These are phyloP conservation scores for Agapostemon virescens DNA, from an alignment of 2,888 invertebrate genomes.

Conservation along the genomic window DNA sequence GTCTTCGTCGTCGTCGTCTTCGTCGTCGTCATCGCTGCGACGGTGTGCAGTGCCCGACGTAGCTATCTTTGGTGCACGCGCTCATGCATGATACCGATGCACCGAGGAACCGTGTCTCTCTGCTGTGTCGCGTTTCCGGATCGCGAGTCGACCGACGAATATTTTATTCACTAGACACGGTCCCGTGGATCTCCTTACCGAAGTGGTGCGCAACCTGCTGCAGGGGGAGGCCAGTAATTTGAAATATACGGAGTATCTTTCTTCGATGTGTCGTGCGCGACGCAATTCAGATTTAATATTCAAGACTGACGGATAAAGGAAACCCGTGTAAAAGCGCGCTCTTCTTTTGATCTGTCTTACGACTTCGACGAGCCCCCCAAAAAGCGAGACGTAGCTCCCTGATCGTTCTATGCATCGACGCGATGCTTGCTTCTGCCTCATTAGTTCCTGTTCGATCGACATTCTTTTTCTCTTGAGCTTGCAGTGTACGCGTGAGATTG, in stretches of 20 bases:
- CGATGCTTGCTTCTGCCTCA: neutral
- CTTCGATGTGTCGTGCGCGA: neutral
- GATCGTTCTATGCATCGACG: neutral
- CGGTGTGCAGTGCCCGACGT: neutral
- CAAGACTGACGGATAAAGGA: neutral
- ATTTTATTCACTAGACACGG: constrained; percentile 16
- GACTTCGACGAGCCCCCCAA: no score
- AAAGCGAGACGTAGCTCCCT: neutral
- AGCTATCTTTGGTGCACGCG: neutral
- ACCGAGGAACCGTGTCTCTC: neutral
- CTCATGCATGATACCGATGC: neutral
- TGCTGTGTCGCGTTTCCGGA: neutral
- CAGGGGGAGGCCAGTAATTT: neutral
- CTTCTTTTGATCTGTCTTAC: neutral
- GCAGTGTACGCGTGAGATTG: no score
- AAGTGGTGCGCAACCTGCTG: neutral
- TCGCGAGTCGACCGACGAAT: constrained; percentile 12
- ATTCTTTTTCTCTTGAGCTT: no score
- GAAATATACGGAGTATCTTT: constrained; percentile 1
- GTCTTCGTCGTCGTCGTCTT: neutral
- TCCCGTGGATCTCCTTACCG: neutral
- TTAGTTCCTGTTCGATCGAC: no score
- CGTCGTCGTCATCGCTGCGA: neutral
- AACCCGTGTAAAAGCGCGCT: neutral
- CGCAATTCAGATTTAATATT: neutral